Percentiles rank a stretch among this genome's conserved stretches.
These are phyloP conservation scores for Prolemur simus DNA, from an alignment of 2,113 vertebrate species.

Conservation along the genomic window DNA sequence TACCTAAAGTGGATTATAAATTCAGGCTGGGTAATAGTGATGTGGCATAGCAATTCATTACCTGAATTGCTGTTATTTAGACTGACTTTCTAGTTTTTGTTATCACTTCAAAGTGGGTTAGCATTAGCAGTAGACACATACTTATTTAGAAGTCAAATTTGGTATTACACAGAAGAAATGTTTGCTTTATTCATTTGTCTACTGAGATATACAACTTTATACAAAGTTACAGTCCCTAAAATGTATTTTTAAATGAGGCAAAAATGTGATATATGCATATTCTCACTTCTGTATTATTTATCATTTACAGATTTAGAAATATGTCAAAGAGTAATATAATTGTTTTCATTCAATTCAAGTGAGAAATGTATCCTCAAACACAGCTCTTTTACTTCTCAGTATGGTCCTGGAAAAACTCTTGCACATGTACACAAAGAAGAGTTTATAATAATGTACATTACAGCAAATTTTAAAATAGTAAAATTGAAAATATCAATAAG, in stretches of 20 bases:
- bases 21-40: background rate
- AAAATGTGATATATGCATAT: background rate
- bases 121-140: background rate
- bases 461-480: background rate
- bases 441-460: background rate
- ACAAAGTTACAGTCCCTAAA: background rate
- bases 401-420: background rate
- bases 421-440: background rate
- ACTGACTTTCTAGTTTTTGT: background rate
- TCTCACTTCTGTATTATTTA: background rate
- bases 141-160: background rate
- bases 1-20: background rate
- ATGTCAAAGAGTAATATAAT: background rate
- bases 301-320: background rate
- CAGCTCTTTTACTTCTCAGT: background rate
- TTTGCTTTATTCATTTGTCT: background rate
- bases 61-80: background rate
- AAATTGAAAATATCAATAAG: background rate
- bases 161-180: background rate
- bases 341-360: background rate
- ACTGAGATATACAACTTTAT: background rate
- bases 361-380: background rate
- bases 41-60: background rate
- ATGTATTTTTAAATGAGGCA: background rate
- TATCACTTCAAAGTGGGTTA: background rate